Base-by-base conservation (phyloP, 2,797 vertebrate genomes). In the Spinibarbus caldwelli region DNA sequence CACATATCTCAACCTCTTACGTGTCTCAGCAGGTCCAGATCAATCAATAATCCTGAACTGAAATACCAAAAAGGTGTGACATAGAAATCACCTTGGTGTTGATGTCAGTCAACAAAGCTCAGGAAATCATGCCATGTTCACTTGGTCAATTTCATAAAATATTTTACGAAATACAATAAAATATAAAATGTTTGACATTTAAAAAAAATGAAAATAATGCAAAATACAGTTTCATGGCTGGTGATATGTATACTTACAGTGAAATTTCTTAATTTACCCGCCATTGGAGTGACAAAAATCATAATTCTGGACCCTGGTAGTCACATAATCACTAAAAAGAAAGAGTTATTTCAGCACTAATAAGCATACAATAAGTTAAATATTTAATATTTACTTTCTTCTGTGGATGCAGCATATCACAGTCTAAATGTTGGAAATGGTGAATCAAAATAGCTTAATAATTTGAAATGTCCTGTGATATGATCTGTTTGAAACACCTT, bases 41-140 rank as follows among this genome's bases (percentile, higher is more conserved):
- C 17, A 15, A 54, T 36, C 29, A n/a, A 70, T 41, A 80, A 71
- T 71, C 66, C 45, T 41, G 8, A 41, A 81, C 26, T 47, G 19
- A 21, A 9, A 23, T 66, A 7, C 26, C 41, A 47, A 45, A 19
- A 79, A 66, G 5, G 29, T 15, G 29, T 4, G 21, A 72, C n/a
- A 17, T 8, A 8, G 14, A 85, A 12, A 64, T 43, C 31, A 12
- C 45, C n/a, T 77, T 64, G 67, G 5, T 29, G 5, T 54, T 26
- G 17, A 49, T 34, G 23, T 80, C 14, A 57, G 38, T 80, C 29
- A 87, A 76, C 77, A 54, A 72, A 49, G 38, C 64, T 23, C 7
- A 19, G 29, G 12, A 80, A 59, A 34, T 76, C 17, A 45, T n/a
- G 49, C 41, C 59, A 17, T 38, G 23, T 41, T 7, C 17, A 71